Conservation (phyloP, 2,113 vertebrate genomes). For the Lepidothrix coronata region DNA sequence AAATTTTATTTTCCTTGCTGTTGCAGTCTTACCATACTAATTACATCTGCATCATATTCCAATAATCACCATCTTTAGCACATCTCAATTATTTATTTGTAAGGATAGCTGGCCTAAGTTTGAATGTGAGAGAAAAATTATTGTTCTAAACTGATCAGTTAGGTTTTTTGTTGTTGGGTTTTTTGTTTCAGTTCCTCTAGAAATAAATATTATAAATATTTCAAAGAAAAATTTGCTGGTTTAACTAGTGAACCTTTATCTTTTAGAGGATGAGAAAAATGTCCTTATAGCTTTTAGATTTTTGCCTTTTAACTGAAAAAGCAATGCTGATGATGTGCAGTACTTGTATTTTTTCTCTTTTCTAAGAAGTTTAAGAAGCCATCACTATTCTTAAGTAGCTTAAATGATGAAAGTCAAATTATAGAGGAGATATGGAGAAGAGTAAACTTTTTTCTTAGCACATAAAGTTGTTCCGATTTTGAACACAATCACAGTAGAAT, state of each 20-base stretch:
- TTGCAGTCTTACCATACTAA: background rate
- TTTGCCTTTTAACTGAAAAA: background rate
- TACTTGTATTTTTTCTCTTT: background rate
- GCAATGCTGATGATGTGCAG: background rate
- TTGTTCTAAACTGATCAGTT: background rate
- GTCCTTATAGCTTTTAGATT: background rate
- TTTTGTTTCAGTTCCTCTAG: background rate
- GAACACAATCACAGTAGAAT: background rate
- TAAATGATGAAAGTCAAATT: background rate
- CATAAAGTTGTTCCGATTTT: background rate
- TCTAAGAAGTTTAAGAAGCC: background rate
- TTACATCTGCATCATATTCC: background rate
- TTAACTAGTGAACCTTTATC: background rate
- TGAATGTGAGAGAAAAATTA: background rate
- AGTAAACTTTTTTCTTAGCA: background rate
- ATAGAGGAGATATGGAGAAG: background rate
- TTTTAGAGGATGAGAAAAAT: background rate
- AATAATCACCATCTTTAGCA: background rate
- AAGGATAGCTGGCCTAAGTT: background rate
- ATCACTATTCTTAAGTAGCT: background rate
- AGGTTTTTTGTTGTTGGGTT: accelerated
- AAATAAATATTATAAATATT: background rate
- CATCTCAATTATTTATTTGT: background rate
- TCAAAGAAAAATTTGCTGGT: background rate
- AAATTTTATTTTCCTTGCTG: background rate